Base-by-base conservation (phyloP, 2,888 invertebrate genomes). In the Synanthedon tipuliformis region DNA sequence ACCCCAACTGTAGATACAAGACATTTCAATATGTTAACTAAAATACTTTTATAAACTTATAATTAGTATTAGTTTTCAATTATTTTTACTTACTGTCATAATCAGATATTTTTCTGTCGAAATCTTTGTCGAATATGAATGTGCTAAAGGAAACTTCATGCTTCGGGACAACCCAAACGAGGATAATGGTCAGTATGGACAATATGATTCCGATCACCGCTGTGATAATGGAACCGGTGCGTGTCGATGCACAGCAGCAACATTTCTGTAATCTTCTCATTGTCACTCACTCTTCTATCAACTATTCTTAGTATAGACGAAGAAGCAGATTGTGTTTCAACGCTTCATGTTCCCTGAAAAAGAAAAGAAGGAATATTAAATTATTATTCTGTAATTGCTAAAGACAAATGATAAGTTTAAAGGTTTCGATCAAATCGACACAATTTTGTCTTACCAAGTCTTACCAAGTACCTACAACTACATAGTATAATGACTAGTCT, bases 201-300 rank as follows among this genome's bases (percentile, higher is more conserved):
- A 94, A 79, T n/a, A 95, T 88, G 67, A 95, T 93, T 57, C 94
- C 94, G 59, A 91, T 85, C 41, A 90, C 70, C 52, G 92, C 94
- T 15, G 92, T 92, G 66, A 94, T 89, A 51, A 95, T 82, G 1
- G 94, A 92, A 4, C 95, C 95, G 5, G 91, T 90, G 57, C 92
- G 89, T 12, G 94, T 89, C 15, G 93, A 91, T 52, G 89, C 91
- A 65, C 93, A 93, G 51, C 91, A 84, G 68, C 94, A 94, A 69
- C 92, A 95, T 55, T 89, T 86, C 62, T 90, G 89, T 51, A 95
- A 74, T 48, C 92, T 76, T 63, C 73, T 79, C 87, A 87, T 86
- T 56, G 56, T 77, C 59, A 49, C 13, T 49, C 5, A 23, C 45
- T 45, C 40, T 50, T 34, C 12, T 27, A 7, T 12, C 27, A 27